Evolutionary conservation across 2,113 vertebrate genomes (phyloP), one percentile per base, ranked within the genome.

Genomic region (Bos javanicus): DNA sequence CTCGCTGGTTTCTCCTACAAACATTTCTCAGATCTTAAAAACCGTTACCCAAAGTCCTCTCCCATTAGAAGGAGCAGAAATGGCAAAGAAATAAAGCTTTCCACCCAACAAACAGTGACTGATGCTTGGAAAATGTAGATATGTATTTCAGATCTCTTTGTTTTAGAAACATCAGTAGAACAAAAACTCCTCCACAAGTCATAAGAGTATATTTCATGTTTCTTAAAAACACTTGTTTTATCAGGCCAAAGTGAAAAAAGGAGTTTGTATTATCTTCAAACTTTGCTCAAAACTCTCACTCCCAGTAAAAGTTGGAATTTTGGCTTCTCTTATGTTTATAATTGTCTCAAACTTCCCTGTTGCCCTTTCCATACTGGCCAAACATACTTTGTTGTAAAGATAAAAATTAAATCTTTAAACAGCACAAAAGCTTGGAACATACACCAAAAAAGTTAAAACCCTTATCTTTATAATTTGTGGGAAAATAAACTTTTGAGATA

Each of bases 311-410:
- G 93, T 50, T 76, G 46, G 57, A 71, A 92, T 90, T 83, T 87
- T 67, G 81, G 48, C 46, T 92, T 76, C 5, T 50, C 50, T 59
- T 17, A 28, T 86, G n/a, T 56, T 94, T 88, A 67, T 54, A 91
- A 90, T 54, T 74, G 14, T 57, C 57, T 94, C 62, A 76, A 64
- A 85, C 8, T 84, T 43, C 23, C 36, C 80, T 46, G 2, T 50
- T 64, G 21, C 43, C 43, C 48, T 60, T 97, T 82, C 30, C 8
- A 19, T 84, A 60, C 6, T 52, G 30, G 26, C 12, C 90, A 98
- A 95, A 39, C 12, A 64, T 88, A 54, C 95, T 95, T 97, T 82
- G 3, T 39, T 90, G 0, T 87, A 87, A 87, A 97, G 93, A 96
- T 97, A 90, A 93, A 71, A 82, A 56, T 82, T n/a, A 90, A 94